Base-by-base conservation (phyloP, 2,113 vertebrate genomes). In the Paraplagusia blochii region DNA sequence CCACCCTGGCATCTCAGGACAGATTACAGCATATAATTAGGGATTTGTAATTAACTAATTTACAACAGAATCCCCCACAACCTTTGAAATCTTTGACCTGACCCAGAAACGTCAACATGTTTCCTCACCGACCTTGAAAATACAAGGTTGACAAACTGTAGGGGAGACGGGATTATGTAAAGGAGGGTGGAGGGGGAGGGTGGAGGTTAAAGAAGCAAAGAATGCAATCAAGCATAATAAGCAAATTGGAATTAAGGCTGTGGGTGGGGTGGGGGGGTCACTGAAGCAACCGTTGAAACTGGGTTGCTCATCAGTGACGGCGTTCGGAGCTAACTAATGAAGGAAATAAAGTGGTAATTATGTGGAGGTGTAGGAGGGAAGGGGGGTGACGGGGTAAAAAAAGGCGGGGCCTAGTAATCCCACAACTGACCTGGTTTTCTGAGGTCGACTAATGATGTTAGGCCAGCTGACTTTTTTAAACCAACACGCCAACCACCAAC, bases 1-100 rank as follows among this genome's bases (percentile, higher is more conserved):
- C n/a, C 85, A 87, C 88, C 83, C 83, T 57, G 81, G 85, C 72
- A 85, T 67, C 85, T 62, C 66, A 67, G 85, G 72, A 87, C 85
- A 88, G 90, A 91, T 92, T 91, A 92, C 80, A 71, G 48, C 57
- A 68, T 83, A 80, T 88, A 91, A 92, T 91, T 90, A 88, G 84
- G 88, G 90, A 91, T 90, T 90, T 90, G 74, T 87, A 90, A 93
- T 93, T 89, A 92, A 88, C 88, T 88, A 88, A 93, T 91, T 94
- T 90, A 86, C 85, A 85, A 59, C 18, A 55, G 87, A 89, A 90
- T 88, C 85, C 81, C 80, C 80, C 17, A 48, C 42, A 71, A 44
- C 46, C 14, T 7, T 49, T 5, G 29, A 8, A 65, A 75, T 79
- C 85, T 88, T 85, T 82, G 74, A 74, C 70, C 84, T 60, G 74